Base-by-base conservation (phyloP, 2,888 invertebrate species). In the Eristalis pertinax region DNA sequence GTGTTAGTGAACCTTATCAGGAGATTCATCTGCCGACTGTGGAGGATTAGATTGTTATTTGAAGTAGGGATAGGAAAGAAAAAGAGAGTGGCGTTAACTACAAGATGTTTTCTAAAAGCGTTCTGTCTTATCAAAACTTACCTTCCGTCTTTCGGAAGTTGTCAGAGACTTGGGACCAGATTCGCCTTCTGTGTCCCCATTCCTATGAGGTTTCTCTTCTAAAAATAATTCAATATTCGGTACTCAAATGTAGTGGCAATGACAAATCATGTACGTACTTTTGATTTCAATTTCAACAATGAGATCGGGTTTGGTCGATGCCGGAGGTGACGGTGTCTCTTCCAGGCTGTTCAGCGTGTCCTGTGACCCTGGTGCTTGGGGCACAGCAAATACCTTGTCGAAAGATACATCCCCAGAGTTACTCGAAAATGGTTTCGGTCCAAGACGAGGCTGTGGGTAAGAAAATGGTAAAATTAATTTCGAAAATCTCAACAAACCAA, bases 351-450 rank as follows among this genome's bases (percentile, higher is more conserved):
- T 76, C 24, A 88, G 26, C 5, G 70, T 80, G 88, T 92, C 92
- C 85, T 92, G 92, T 2, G 91, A 92, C 4, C 93, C 95, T 0
- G 97, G 97, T 0, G 95, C 96, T 1, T 95, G 94, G 0, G 97
- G 97, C 8, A 97, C 97, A 0, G 96, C 96, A 92, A 97, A 97
- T 29, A 97, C 96, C 91, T 96, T 96, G 91, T 96, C 96, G 90
- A 97, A 97, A 0, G 95, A 96, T 90, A 97, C 96, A 90, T 96
- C 96, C 78, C 96, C 96, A 4, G 96, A 94, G 41, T 96, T 96
- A 60, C 97, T 96, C 10, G 97, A 96, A 92, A 97, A 97, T 32
- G 97, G 97, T 92, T 97, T 97, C 56, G 97, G 97, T 2, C 97
- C 97, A 65, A 97, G 94, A 29, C 97, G 95, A 63, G 97, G 97